Percentiles rank a stretch among this genome's conserved stretches.
Conservation (phyloP, 2,888 invertebrate genomes). For the Gymnocheta viridis region DNA sequence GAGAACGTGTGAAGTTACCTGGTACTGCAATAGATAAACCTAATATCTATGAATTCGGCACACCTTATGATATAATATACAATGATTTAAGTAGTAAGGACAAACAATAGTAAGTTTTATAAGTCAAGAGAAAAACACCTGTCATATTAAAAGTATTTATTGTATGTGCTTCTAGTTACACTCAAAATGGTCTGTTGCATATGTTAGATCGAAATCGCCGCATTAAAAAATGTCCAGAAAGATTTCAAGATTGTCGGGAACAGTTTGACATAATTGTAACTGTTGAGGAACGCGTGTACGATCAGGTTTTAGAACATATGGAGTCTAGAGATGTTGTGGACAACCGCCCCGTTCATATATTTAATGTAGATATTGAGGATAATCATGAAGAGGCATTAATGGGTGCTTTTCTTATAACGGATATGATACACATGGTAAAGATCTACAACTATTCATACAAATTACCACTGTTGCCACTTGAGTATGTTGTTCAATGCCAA, state of each 20-base stretch:
- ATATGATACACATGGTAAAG: constrained; percentile 93
- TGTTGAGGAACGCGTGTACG: constrained; percentile 99
- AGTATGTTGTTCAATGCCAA: constrained; percentile 39
- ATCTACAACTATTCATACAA: constrained; percentile 62
- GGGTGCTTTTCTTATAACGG: constrained; percentile 98
- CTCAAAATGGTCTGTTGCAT: constrained; percentile 98
- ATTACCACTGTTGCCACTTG: constrained; percentile 26
- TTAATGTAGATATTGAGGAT: constrained; percentile 99
- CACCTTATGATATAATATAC: constrained; percentile 97
- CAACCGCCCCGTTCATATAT: constrained; percentile 96
- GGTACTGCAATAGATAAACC: constrained; percentile 96
- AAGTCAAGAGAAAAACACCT: not conserved
- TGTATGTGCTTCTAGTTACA: constrained; percentile 85
- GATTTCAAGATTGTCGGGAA: constrained; percentile 94
- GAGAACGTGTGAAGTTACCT: constrained; percentile 97
- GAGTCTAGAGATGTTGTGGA: constrained; percentile 90
- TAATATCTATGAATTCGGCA: constrained; percentile 98
- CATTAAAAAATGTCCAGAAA: constrained; percentile 96
- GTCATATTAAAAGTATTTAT: not conserved
- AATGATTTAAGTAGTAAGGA: constrained; percentile 95
- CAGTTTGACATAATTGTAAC: constrained; percentile 98
- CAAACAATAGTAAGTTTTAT: constrained; percentile 88
- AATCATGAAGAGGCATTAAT: constrained; percentile 99
- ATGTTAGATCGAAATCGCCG: constrained; percentile 98
- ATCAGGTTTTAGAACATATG: constrained; percentile 97